Percentiles rank a stretch among this genome's conserved stretches.
Evolutionary conservation across 2,888 invertebrate species (phyloP).

Genomic region (Nebria brevicollis): DNA sequence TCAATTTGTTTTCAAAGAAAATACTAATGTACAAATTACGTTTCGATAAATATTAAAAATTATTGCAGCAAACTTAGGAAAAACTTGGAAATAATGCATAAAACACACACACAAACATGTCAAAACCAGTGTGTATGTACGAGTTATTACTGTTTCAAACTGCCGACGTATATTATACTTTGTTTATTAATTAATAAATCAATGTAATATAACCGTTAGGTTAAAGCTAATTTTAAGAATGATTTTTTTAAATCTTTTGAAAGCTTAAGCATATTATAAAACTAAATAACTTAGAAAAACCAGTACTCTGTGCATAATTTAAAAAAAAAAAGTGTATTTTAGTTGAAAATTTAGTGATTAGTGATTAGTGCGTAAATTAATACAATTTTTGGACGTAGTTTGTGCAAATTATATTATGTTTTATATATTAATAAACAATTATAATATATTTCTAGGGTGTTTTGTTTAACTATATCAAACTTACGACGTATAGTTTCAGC

Average conservation of each 20-base stretch:
- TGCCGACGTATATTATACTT: neutral
- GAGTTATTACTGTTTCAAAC: neutral
- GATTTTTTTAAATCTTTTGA: neutral
- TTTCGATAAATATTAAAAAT: constrained; percentile 7
- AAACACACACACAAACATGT: neutral
- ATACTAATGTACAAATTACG: neutral
- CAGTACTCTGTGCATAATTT: no score
- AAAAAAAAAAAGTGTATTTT: no score
- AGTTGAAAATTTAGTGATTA: no score
- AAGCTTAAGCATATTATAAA: no score
- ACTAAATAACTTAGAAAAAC: no score
- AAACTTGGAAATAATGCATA: neutral
- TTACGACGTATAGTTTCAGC: neutral
- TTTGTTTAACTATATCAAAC: neutral
- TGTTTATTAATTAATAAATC: neutral
- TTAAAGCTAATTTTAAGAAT: neutral
- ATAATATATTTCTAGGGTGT: neutral
- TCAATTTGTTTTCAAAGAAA: neutral
- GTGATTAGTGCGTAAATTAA: no score
- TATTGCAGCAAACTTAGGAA: neutral
- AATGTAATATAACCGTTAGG: neutral
- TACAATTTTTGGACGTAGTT: neutral
- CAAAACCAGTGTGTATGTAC: neutral
- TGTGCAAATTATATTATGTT: neutral
- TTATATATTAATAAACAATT: neutral